Conservation (phyloP, 2,888 invertebrate species). For the Pandemis cinnamomeana region DNA sequence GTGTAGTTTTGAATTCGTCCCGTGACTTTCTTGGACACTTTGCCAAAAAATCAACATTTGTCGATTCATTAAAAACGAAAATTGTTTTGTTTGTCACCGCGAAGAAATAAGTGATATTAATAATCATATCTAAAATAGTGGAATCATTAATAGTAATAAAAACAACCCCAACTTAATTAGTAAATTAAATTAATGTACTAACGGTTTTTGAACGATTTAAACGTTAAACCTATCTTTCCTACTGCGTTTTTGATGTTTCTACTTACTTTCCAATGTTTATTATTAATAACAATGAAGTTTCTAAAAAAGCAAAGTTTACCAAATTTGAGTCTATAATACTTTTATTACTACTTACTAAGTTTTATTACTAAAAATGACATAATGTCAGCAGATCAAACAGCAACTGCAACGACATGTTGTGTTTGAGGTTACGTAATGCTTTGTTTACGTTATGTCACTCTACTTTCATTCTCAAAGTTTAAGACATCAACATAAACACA, state of each 20-base stretch:
- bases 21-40: constrained; percentile 57
- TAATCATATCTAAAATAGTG: not conserved
- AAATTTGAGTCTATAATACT: too few relatives aligned
- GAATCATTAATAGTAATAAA: too few relatives aligned
- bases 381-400: not conserved
- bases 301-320: too few relatives aligned
- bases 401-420: not conserved
- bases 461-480: not conserved
- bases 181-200: too few relatives aligned
- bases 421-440: constrained; percentile 8
- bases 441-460: constrained; percentile 19
- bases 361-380: not conserved
- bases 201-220: too few relatives aligned
- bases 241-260: too few relatives aligned
- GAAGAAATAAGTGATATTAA: not conserved
- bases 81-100: not conserved
- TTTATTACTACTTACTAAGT: too few relatives aligned
- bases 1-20: constrained; percentile 48
- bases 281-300: too few relatives aligned
- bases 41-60: constrained; percentile 59
- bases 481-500: not conserved
- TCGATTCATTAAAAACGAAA: not conserved
- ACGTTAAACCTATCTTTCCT: too few relatives aligned
- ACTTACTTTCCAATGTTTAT: too few relatives aligned
- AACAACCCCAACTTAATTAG: too few relatives aligned